Conservation (phyloP, 1,140 invertebrate species). For the Saxidomus purpurata region DNA sequence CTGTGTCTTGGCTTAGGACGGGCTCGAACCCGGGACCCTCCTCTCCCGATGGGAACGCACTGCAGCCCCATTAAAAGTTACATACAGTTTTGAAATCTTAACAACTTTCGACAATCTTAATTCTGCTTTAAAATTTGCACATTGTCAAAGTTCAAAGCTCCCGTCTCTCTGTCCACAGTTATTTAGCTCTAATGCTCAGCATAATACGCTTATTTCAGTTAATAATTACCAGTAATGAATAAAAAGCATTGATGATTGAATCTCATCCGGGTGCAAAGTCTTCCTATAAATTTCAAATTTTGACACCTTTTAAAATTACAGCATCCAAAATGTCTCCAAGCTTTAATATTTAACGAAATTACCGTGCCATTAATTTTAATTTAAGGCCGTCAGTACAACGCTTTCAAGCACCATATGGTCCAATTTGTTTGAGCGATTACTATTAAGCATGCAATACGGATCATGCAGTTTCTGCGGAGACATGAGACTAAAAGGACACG, state of each 20-base stretch:
- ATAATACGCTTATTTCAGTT: neutral
- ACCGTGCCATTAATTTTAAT: conserved; percentile 23
- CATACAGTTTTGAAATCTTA: too few relatives aligned
- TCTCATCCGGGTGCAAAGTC: neutral
- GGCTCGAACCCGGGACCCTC: too few relatives aligned
- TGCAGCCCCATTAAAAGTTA: too few relatives aligned
- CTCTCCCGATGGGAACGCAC: too few relatives aligned
- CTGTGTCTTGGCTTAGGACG: too few relatives aligned
- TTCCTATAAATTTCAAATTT: neutral
- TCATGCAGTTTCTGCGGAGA: neutral
- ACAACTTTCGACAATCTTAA: too few relatives aligned
- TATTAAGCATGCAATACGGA: conserved; percentile 10
- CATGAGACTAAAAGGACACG: neutral
- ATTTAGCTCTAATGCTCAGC: too few relatives aligned
- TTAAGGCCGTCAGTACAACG: neutral
- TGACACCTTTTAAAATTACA: neutral
- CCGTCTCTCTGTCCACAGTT: too few relatives aligned
- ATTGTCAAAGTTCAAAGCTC: too few relatives aligned
- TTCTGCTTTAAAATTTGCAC: too few relatives aligned
- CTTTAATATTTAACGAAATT: conserved; percentile 25
- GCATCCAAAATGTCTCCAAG: conserved; percentile 7
- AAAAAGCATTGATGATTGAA: neutral
- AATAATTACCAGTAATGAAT: neutral
- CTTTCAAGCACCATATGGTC: neutral
- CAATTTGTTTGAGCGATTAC: neutral